Evolutionary conservation across 30 jellyfish, hydroid and myxozoan species (phyloP), one percentile per base, ranked within the genome.

Genomic region (Pelagia noctiluca): DNA sequence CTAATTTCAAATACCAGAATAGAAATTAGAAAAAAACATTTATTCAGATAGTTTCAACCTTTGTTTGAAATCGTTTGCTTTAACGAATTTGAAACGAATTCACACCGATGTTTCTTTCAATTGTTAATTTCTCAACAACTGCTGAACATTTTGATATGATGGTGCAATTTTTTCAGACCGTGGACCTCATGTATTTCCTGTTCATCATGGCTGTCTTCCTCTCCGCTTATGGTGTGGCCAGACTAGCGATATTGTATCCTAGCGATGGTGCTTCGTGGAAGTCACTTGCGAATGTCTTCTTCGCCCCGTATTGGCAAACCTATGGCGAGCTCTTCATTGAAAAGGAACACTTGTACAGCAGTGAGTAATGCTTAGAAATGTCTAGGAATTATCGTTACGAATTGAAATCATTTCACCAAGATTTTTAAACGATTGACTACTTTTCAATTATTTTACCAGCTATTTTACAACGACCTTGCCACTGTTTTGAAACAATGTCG

Each of bases 321-420:
- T 94, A 94, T 50, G 99, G 99, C 35, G 99, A 94, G 37, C 62
- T 94, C 52, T 94, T 94, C 76, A 93, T 87, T 30, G 92, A 93
- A 62, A 78, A 89, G 21, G 98, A 92, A 18, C 75, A 71, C 57
- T 46, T 84, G 30, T 72, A 50, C 50, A 72, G 88, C 34, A 36
- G 88, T 84, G 42, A 35, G 94, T 36, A 19, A 1, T 21, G 24
- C 31, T 8, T 12, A 26, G 21, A 1, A 16, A 47, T 1, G 26
- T 63, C 72, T 57, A 11, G 24, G 72, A 11, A 11, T 8, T 23
- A 57, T 11, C 18, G 5, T 57, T 31, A 57, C 5, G 24, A 12
- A 7, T 12, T 23, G 72, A 57, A 57, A 57, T 11, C 18, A 7
- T 23, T 57, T 7, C 18, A 31, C n/a, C n/a, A n/a, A n/a, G n/a